Evolutionary conservation across 2,113 vertebrate genomes (phyloP), one percentile per base, ranked within the genome.

Genomic region (Sprattus sprattus): DNA sequence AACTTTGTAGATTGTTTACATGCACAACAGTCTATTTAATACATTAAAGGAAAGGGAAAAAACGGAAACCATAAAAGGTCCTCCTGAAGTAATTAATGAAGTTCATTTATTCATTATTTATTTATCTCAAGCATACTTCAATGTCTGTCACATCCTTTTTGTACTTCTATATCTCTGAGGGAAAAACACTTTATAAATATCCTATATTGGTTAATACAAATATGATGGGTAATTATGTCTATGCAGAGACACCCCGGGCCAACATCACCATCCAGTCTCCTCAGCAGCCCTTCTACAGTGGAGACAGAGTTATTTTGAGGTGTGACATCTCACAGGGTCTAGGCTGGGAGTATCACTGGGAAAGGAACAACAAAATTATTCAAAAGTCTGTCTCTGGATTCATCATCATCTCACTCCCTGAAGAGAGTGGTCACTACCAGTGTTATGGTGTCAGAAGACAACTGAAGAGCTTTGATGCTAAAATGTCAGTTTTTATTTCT

Each of bases 241-340:
- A 22, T 64, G 10, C 15, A 71, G 64, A 32, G 9, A 32, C 11
- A 13, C 64, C 64, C 11, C 0, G 0, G 7, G 25, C 64, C 8
- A 32, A 2, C 0, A 28, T 71, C 64, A 71, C 2, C 8, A 71
- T 71, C 0, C 25, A 71, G 64, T 15, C 25, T 71, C 64, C 64
- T 32, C 64, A 71, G 25, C n/a, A 11, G 64, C 64, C 64, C 25
- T 46, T 84, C 45, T 71, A 47, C 45, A 25, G 15, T 13, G 83
- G 45, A 47, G 83, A 84, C n/a, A 47, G 6, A 1, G 83, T 84
- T 28, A 71, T n/a, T n/a, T 60, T 71, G n/a, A 84, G 44, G 3
- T 84, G 83, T 71, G 8, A 22, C 54, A 67, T 67, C 45, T 15
- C 39, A 84, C 7, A 39, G 44, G 44, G 45, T 28, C 13, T 0